A percentile compares a stretch with the other conserved stretches of the same genome.
Evolutionary conservation across 1,140 invertebrate species (phyloP).

Genomic region (Samia ricini): DNA sequence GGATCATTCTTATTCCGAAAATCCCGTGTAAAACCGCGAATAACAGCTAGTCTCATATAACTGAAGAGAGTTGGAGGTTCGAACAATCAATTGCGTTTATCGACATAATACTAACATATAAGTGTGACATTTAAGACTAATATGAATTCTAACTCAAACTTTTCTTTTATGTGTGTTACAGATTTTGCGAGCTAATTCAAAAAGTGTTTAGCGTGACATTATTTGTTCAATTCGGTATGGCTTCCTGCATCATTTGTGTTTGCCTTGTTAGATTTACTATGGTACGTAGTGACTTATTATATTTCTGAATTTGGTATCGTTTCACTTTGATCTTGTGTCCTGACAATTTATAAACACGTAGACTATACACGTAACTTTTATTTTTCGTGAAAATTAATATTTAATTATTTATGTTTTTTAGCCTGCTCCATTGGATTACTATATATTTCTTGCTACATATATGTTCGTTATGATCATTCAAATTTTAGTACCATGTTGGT

Average conservation of each 20-base stretch:
- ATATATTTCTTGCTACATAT: constrained; percentile 50
- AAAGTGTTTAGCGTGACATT: constrained; percentile 46
- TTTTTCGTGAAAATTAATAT: too few species aligned
- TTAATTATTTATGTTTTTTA: constrained; percentile 25
- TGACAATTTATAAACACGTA: not conserved
- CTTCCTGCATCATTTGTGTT: constrained; percentile 54
- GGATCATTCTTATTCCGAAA: too few species aligned
- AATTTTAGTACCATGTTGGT: constrained; percentile 58
- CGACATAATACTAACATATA: too few species aligned
- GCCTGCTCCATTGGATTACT: constrained; percentile 46
- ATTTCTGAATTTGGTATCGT: not conserved
- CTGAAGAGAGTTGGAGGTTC: too few species aligned
- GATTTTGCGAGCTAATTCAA: constrained; percentile 50
- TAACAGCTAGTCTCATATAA: too few species aligned
- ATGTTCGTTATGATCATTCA: constrained; percentile 48
- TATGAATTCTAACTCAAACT: too few species aligned
- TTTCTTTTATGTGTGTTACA: constrained; percentile 29
- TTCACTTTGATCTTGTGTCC: not conserved
- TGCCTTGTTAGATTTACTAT: constrained; percentile 57
- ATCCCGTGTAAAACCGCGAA: too few species aligned
- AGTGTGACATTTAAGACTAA: too few species aligned
- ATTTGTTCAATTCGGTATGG: constrained; percentile 51
- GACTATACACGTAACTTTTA: too few species aligned
- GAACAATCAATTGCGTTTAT: constrained; percentile 11
- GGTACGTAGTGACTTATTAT: constrained; percentile 27